phyloP scores from a whole-genome alignment of 2,113 vertebrate genomes.

The Mixornis gularis region DNA sequence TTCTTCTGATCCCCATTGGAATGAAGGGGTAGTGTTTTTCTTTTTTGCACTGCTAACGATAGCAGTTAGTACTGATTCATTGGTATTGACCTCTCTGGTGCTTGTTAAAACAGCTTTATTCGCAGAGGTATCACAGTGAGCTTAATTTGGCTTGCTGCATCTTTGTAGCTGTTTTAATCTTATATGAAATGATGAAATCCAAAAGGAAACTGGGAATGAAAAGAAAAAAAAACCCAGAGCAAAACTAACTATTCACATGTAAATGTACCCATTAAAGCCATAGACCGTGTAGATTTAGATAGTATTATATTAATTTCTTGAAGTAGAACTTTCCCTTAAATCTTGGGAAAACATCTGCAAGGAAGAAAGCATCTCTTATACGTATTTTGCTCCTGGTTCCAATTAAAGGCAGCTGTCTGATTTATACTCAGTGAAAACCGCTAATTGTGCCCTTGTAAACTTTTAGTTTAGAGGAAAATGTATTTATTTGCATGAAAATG shows the following conservation, averaged over 20 bases:
- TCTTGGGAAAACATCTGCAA: not conserved
- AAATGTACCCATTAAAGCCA: not conserved
- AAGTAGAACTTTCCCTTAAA: not conserved
- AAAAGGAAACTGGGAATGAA: not conserved
- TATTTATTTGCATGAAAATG: not conserved
- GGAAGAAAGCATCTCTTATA: not conserved
- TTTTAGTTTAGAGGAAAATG: not conserved
- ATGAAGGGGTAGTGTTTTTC: not conserved
- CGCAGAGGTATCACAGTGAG: not conserved
- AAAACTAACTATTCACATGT: not conserved
- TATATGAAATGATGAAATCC: not conserved
- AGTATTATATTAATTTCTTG: not conserved
- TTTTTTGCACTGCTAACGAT: not conserved
- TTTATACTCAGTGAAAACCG: not conserved
- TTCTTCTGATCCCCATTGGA: not conserved
- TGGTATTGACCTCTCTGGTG: not conserved
- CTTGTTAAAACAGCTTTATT: not conserved
- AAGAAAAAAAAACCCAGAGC: not conserved
- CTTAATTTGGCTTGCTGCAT: not conserved
- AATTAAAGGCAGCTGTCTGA: slow-evolving; percentile 19
- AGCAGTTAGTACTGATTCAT: not conserved
- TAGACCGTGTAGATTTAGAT: not conserved
- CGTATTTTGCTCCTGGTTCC: not conserved
- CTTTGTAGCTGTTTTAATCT: not conserved
- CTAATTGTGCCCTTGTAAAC: not conserved